Evolutionary conservation across 2,797 vertebrate species (phyloP).

Genomic region (Toxotes lorentzi): DNA sequence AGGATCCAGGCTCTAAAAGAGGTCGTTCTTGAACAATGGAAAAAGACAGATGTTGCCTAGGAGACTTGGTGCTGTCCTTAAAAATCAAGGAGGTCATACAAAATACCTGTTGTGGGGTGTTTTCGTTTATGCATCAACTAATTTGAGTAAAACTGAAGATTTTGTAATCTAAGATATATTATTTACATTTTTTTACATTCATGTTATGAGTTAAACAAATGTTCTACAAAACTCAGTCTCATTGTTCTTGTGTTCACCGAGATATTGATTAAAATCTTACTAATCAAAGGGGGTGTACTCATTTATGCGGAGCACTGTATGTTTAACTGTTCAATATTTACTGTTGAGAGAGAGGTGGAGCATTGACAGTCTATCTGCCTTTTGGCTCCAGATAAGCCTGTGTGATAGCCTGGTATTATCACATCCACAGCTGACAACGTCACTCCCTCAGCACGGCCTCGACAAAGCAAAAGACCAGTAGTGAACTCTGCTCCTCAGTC

Average conservation of each 20-base stretch:
- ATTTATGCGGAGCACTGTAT: not conserved
- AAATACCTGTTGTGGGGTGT: too few species aligned
- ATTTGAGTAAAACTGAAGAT: too few species aligned
- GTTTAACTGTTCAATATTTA: constrained; percentile 57
- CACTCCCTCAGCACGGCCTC: constrained; percentile 1
- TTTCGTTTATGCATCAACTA: not conserved
- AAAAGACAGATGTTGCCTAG: not conserved
- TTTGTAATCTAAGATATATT: too few species aligned
- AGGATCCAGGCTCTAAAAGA: constrained; percentile 2
- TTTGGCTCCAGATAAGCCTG: constrained; percentile 52
- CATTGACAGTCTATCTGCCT: constrained; percentile 25
- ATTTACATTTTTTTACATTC: not conserved
- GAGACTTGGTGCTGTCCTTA: not conserved
- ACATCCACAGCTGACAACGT: constrained; percentile 49
- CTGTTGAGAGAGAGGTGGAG: constrained; percentile 26
- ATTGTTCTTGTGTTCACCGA: too few species aligned
- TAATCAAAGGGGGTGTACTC: not conserved
- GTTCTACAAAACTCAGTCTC: not conserved
- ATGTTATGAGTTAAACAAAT: not conserved
- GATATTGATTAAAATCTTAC: not conserved
- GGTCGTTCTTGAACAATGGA: not conserved
- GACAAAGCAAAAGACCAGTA: constrained; percentile 33
- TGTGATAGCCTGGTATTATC: constrained; percentile 41
- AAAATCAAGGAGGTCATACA: not conserved
- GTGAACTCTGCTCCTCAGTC: constrained; percentile 39